Evolutionary conservation across 2,113 vertebrate species (phyloP).

Genomic region (Callaeas wilsoni): DNA sequence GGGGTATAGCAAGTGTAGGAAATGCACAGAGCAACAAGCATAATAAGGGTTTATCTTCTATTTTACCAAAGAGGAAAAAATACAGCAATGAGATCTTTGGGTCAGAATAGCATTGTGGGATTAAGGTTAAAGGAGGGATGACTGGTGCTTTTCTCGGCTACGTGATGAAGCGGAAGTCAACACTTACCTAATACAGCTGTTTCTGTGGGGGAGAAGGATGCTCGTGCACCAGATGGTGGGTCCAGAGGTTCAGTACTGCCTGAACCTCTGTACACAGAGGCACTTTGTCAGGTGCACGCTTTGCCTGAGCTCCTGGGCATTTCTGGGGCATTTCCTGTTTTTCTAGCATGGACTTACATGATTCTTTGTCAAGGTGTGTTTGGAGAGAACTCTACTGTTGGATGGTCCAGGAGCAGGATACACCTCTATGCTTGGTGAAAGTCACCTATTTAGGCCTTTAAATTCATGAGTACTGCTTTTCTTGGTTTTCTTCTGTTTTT

Average conservation of each 20-base stretch:
- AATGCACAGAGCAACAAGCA: accelerated
- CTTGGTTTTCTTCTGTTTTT: background rate
- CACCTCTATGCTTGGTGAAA: background rate
- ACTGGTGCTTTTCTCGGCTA: background rate
- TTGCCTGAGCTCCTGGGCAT: background rate
- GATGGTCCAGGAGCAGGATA: background rate
- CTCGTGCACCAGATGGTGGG: accelerated
- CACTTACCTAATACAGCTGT: background rate
- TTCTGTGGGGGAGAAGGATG: background rate
- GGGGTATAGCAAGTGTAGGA: background rate
- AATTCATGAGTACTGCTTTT: background rate
- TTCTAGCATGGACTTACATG: background rate
- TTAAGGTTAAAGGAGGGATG: background rate
- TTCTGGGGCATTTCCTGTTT: background rate
- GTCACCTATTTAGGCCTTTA: background rate
- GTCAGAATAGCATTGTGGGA: background rate
- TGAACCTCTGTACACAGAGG: background rate
- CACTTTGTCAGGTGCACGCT: accelerated
- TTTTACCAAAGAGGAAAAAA: background rate
- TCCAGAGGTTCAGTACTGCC: background rate
- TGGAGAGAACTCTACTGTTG: background rate
- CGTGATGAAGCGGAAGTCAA: background rate
- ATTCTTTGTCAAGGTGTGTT: background rate
- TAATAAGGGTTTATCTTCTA: background rate
- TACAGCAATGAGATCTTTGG: background rate